Conservation (phyloP, 2,888 invertebrate genomes). For the Drosophila sordidapex region DNA sequence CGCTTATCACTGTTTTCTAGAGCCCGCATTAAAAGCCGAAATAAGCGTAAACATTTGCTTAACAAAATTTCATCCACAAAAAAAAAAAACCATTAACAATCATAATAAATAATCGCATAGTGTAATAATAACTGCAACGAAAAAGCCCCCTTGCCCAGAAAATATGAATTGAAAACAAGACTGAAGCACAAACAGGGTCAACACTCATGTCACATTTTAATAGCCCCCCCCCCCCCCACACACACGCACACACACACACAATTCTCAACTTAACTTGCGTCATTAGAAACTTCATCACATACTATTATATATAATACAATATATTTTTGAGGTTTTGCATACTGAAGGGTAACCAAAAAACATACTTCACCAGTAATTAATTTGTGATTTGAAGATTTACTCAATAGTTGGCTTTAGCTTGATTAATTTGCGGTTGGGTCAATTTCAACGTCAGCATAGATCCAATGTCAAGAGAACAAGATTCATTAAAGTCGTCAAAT, state of each 20-base stretch:
- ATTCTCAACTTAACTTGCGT: background rate
- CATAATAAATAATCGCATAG: conserved; percentile 39
- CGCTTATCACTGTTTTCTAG: conserved; percentile 4
- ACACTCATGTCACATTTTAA: conserved; percentile 40
- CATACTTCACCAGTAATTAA: background rate
- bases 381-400: background rate
- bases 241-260: background rate
- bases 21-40: conserved; percentile 39
- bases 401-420: background rate
- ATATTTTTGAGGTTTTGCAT: background rate
- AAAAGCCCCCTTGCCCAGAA: conserved; percentile 32
- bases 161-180: conserved; percentile 17
- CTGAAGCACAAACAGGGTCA: conserved; percentile 41
- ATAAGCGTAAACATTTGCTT: conserved; percentile 21
- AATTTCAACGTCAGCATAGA: background rate
- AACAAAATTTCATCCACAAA: conserved; percentile 17
- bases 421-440: background rate
- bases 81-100: conserved; percentile 23
- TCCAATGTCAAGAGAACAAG: background rate
- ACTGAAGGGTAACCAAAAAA: background rate
- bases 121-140: conserved; percentile 45
- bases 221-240: background rate
- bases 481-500: background rate
- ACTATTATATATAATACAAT: background rate
- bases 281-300: conserved; percentile 11